These are phyloP conservation scores for Hydrocynus forskahlii DNA, from an alignment of 2,797 vertebrate genomes.

Conservation along the genomic window DNA sequence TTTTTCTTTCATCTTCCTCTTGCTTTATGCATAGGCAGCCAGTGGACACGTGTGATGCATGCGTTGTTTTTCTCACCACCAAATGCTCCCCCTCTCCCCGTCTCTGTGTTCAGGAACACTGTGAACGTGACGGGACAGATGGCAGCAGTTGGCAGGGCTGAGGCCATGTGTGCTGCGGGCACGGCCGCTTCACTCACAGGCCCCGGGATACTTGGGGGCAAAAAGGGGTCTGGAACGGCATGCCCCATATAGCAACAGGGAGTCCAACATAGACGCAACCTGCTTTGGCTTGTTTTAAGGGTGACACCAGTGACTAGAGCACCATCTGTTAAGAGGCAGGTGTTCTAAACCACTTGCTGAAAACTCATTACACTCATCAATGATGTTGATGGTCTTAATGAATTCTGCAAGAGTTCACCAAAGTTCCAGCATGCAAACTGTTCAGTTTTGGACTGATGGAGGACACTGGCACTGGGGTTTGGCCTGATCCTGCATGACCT, in stretches of 20 bases:
- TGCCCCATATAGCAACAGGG: constrained; percentile 47
- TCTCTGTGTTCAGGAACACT: constrained; percentile 53
- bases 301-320: neutral
- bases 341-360: constrained; percentile 14
- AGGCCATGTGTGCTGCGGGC: constrained; percentile 44
- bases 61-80: constrained; percentile 56
- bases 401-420: neutral
- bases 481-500: neutral
- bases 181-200: constrained; percentile 46
- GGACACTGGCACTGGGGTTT: neutral
- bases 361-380: neutral
- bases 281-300: constrained; percentile 22
- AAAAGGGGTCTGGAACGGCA: constrained; percentile 36
- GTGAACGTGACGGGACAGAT: constrained; percentile 59
- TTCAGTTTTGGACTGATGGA: neutral
- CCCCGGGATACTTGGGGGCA: constrained; percentile 32
- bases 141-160: constrained; percentile 56
- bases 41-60: constrained; percentile 40
- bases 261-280: constrained; percentile 33
- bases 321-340: constrained; percentile 30
- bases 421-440: neutral
- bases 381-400: neutral
- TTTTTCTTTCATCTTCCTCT: constrained; percentile 30
- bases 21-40: constrained; percentile 34
- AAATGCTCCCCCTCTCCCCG: constrained; percentile 52